Conservation (phyloP, 2,797 vertebrate species). For the Tamandua tetradactyla region DNA sequence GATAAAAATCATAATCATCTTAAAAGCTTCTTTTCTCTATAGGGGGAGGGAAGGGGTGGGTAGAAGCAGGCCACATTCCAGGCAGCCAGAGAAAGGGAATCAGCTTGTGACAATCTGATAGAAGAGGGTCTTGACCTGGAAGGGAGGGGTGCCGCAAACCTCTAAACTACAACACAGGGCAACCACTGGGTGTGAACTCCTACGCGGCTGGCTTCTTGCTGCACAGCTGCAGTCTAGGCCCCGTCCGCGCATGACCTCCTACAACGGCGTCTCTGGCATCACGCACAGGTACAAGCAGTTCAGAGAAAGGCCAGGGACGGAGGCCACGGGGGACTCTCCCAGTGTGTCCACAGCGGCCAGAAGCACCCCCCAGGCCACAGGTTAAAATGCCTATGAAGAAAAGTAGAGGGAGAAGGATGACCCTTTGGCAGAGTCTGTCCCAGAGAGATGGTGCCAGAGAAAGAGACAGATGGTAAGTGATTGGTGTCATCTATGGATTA, state of each 20-base stretch:
- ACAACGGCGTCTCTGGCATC: not conserved
- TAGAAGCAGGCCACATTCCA: not conserved
- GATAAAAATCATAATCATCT: not conserved
- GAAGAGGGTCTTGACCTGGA: not conserved
- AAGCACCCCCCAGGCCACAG: not conserved
- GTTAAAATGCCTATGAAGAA: too few species aligned
- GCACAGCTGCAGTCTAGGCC: not conserved
- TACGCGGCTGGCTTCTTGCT: not conserved
- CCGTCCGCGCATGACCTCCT: not conserved
- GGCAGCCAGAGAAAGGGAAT: not conserved
- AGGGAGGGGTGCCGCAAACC: not conserved
- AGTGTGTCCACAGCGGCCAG: not conserved
- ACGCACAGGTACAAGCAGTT: rapidly evolving
- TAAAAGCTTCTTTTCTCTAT: not conserved
- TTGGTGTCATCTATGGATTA: constrained; percentile 10
- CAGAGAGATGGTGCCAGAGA: not conserved
- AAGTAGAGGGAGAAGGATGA: not conserved
- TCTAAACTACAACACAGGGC: not conserved
- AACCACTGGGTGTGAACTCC: not conserved
- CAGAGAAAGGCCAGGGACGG: not conserved
- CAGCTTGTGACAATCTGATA: not conserved
- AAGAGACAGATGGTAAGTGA: constrained; percentile 37
- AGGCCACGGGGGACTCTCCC: rapidly evolving
- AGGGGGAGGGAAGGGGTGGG: not conserved
- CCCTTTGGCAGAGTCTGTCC: not conserved